Evolutionary conservation across 2,113 vertebrate genomes (phyloP), one percentile per base, ranked within the genome.

Genomic region (Nymphicus hollandicus): DNA sequence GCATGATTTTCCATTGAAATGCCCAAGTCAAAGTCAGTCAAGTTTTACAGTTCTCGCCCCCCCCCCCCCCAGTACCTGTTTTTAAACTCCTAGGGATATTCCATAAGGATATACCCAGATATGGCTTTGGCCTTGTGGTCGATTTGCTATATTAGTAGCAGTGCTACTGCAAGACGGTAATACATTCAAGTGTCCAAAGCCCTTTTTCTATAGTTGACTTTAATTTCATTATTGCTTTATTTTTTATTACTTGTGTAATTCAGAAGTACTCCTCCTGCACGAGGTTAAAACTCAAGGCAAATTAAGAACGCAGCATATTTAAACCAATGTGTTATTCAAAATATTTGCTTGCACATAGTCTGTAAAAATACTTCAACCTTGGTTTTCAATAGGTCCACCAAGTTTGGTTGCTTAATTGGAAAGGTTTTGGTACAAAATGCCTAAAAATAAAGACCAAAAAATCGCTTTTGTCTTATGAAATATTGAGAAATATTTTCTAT

Each of bases 51-150:
- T 77, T 85, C 53, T 24, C 93, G 29, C 5, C 11, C 7, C 17
- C 1, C 1, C 22, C 27, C 5, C 11, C 7, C 17, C 1, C 1
- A 18, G 11, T 13, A 44, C 2, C 15, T 49, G 22, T 17, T 91
- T 70, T 76, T 52, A 47, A 95, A 47, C 14, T 56, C 46, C 20
- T 37, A 33, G 58, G 15, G 33, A 39, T 15, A 61, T 46, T 65
- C 37, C 37, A 58, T 64, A 18, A 89, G 66, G n/a, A 86, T 83
- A 78, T 18, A 84, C 5, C 28, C 37, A 86, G 33, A 58, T 24
- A 49, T 0, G 3, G 19, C 52, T 85, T 89, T 29, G 66, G 44
- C 16, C 43, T 82, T 20, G 13, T 10, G 10, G 33, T 50, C 33
- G 63, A 63, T 78, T 69, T 52, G 52, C 70, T 52, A 73, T 69